Evolutionary conservation across 2,113 vertebrate species (phyloP), one percentile per base, ranked within the genome.

Genomic region (Benitochromis conjunctus): DNA sequence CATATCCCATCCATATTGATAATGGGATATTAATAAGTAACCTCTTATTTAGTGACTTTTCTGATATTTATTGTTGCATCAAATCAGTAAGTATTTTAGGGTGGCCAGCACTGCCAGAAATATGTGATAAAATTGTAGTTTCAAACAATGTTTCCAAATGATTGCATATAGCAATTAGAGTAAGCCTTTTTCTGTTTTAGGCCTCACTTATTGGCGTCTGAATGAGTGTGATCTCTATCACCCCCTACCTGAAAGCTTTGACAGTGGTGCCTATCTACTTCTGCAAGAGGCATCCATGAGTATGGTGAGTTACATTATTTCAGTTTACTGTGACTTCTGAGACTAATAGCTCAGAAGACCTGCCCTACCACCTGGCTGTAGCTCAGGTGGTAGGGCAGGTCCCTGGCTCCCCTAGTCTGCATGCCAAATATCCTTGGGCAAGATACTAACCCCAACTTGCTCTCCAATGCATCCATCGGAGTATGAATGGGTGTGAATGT

Each of bases 141-240:
- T 66, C 21, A 84, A 55, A 69, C 16, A 19, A 5, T 26, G 16
- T 38, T 10, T 26, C 9, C 24, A 55, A 56, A 58, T 43, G 10
- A 60, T 69, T 57, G 24, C 56, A 41, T 31, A n/a, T 11, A 34
- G 7, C 60, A 36, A 4, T 69, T 10, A 53, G 1, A 53, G 21
- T 41, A 4, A 3, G 1, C 55, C 26, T 4, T 31, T 16, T 19
- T 79, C 6, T 86, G 5, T 85, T 19, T 24, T 21, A 99, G 98
- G 98, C 29, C 94, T 98, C 81, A 97, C 97, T 0, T 98, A 98
- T 53, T 99, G 99, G 99, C 97, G 96, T 41, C 90, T 97, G 90
- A 97, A 98, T 53, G 98, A 98, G 87, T 96, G 92, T 60, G 97
- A 99, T 36, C 92, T 97, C 79, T 97, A 98, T 74, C 95, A 85